These are phyloP conservation scores for Boulengerochromis microlepis DNA, from an alignment of 2,113 vertebrate species.

Conservation along the genomic window DNA sequence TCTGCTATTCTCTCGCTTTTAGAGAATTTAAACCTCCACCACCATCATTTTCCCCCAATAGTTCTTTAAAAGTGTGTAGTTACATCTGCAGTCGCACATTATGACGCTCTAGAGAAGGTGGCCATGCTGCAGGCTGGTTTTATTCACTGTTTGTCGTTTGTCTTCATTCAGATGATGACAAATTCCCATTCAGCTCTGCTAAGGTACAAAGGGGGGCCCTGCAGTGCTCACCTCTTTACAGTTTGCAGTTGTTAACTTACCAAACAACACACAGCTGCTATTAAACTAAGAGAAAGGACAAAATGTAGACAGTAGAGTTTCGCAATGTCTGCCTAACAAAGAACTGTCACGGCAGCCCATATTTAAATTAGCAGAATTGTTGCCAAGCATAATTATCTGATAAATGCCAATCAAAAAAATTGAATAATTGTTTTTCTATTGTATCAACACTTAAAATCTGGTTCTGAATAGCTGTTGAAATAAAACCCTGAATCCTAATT, in stretches of 20 bases:
- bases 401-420: fast-evolving
- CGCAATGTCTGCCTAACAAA: not conserved
- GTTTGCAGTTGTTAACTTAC: not conserved
- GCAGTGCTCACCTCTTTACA: not conserved
- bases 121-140: not conserved
- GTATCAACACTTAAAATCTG: not conserved
- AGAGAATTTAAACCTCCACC: not conserved
- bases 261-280: not conserved
- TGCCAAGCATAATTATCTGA: not conserved
- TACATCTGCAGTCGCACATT: not conserved
- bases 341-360: not conserved
- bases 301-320: not conserved
- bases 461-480: not conserved
- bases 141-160: not conserved
- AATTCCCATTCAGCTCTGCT: not conserved
- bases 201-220: not conserved
- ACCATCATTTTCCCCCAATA: not conserved
- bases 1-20: not conserved
- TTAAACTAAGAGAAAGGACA: not conserved
- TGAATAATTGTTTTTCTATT: fast-evolving
- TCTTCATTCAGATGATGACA: not conserved
- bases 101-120: not conserved
- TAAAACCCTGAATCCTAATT: not conserved
- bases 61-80: not conserved
- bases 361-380: not conserved